phyloP scores from a whole-genome alignment of 2,113 vertebrate species.

The Pollimyrus isidori region DNA sequence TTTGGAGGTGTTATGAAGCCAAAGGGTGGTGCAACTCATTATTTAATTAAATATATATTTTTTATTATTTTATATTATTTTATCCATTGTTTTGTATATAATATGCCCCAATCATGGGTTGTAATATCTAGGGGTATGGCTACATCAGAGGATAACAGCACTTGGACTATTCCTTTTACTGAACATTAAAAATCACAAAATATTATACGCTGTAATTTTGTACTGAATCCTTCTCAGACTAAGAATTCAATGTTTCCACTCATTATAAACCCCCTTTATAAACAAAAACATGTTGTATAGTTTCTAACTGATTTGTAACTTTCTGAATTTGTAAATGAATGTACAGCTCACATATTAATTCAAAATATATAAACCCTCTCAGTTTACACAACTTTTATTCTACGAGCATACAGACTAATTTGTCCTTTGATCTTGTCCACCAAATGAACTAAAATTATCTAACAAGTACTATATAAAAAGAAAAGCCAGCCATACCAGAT shows the following conservation, averaged over 20 bases:
- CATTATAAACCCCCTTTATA: background rate
- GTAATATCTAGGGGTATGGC: background rate
- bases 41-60: background rate
- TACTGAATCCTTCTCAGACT: background rate
- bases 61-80: background rate
- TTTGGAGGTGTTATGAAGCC: background rate
- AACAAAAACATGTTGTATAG: background rate
- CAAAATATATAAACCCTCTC: background rate
- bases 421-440: background rate
- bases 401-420: background rate
- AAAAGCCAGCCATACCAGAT: constrained; percentile 69
- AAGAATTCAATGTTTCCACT: background rate
- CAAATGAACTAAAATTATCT: background rate
- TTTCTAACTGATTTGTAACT: background rate
- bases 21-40: background rate
- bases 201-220: background rate
- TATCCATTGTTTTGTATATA: background rate
- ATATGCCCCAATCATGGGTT: background rate
- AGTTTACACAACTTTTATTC: background rate
- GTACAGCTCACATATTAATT: background rate
- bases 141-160: background rate
- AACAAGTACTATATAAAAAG: background rate
- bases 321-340: background rate
- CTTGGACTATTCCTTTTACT: background rate
- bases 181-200: background rate